These are phyloP conservation scores for Leptopilina clavipes DNA, from an alignment of 1,140 invertebrate genomes.

Conservation along the genomic window DNA sequence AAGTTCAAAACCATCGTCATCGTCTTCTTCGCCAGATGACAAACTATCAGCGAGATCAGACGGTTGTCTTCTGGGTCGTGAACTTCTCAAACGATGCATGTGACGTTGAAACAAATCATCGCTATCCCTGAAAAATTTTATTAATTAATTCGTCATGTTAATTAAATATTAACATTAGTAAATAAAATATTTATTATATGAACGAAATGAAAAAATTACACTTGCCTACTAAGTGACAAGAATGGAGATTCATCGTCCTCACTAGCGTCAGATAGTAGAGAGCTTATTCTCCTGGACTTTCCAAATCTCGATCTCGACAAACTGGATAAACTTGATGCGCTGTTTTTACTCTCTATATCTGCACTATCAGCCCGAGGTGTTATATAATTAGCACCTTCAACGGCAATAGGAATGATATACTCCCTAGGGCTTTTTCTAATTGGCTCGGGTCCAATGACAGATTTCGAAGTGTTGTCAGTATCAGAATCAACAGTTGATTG, in stretches of 20 bases:
- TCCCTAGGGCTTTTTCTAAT: conserved; percentile 91
- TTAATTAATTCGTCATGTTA: conserved; percentile 15
- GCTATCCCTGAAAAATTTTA: conserved; percentile 59
- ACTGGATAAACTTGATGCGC: conserved; percentile 68
- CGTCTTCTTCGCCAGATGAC: conserved; percentile 90
- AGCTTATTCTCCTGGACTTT: conserved; percentile 69
- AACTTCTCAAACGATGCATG: conserved; percentile 85
- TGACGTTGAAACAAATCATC: conserved; percentile 75
- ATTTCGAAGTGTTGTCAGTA: conserved; percentile 76
- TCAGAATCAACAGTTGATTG: conserved; percentile 83
- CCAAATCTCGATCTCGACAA: conserved; percentile 68
- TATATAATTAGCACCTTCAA: conserved; percentile 90
- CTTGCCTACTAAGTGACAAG: conserved; percentile 73
- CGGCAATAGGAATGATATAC: conserved; percentile 92
- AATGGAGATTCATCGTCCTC: conserved; percentile 81
- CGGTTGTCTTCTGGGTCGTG: conserved; percentile 80
- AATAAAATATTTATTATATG: background rate
- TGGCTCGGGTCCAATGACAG: conserved; percentile 79
- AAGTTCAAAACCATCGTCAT: conserved; percentile 92
- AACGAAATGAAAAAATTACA: conserved; percentile 9
- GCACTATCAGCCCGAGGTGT: conserved; percentile 85
- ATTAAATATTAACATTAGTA: conserved; percentile 31
- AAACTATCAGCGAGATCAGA: conserved; percentile 86
- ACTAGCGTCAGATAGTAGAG: conserved; percentile 77
- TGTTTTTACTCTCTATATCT: conserved; percentile 80